Evolutionary conservation across 2,797 vertebrate genomes (phyloP).

Genomic region (Psittacula echo): DNA sequence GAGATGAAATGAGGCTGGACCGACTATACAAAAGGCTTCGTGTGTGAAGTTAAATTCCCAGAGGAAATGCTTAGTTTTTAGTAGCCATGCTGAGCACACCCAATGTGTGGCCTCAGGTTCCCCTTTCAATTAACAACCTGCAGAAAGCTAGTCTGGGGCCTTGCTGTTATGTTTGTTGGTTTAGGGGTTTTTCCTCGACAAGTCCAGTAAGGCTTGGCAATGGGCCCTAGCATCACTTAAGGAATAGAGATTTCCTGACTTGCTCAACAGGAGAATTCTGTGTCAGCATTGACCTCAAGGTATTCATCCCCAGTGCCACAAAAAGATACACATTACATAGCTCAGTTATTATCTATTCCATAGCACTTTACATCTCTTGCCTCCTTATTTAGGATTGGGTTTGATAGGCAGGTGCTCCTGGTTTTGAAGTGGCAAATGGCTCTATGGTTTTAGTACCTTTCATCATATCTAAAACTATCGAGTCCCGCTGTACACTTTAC

Average conservation of each 20-base stretch:
- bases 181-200: background rate
- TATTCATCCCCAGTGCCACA: background rate
- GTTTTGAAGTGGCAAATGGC: background rate
- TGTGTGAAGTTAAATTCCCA: background rate
- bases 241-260: background rate
- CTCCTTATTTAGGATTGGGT: background rate
- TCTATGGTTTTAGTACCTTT: background rate
- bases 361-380: background rate
- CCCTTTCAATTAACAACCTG: background rate
- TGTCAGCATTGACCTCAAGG: background rate
- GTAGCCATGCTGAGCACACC: background rate
- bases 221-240: background rate
- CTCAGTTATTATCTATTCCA: background rate
- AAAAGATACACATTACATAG: accelerated
- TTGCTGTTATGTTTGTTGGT: background rate
- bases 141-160: background rate
- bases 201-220: background rate
- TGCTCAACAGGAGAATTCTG: background rate
- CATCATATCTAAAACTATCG: background rate
- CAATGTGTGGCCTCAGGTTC: background rate
- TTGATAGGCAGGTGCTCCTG: background rate
- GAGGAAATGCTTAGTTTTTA: background rate
- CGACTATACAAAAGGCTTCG: background rate
- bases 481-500: background rate
- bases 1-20: background rate